A percentile compares a stretch with the other conserved stretches of the same genome.
phyloP scores from a whole-genome alignment of 2,113 vertebrate genomes.

The Cochlearius cochlearius region DNA sequence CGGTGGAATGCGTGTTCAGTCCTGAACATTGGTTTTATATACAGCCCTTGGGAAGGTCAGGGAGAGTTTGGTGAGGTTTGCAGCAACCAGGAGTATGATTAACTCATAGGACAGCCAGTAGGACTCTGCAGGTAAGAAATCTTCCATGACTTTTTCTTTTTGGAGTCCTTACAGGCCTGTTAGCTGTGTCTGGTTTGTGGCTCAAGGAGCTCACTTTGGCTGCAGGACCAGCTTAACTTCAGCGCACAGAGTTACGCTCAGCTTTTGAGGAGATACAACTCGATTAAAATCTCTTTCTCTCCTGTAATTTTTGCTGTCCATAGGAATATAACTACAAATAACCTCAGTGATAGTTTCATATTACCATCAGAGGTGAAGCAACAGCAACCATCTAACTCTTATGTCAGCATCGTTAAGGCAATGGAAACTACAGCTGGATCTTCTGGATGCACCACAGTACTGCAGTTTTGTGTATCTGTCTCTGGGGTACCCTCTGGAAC shows the following conservation, averaged over 20 bases:
- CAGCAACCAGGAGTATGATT: not conserved
- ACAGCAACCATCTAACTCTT: too few species aligned
- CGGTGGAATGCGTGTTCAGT: not conserved
- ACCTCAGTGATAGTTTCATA: not conserved
- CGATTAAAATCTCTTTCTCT: not conserved
- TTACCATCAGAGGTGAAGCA: not conserved
- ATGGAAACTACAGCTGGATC: not conserved
- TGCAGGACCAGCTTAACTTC: not conserved
- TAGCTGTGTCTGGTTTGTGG: not conserved
- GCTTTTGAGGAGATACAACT: not conserved
- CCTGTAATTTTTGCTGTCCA: not conserved
- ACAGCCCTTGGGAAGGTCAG: not conserved
- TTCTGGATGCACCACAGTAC: too few species aligned
- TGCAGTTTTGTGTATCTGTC: too few species aligned
- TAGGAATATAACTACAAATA: not conserved
- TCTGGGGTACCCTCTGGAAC: not conserved
- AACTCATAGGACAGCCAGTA: not conserved
- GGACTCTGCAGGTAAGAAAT: not conserved
- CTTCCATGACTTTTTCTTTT: not conserved
- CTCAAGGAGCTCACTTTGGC: not conserved
- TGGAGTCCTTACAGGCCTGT: not conserved
- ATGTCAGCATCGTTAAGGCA: not conserved
- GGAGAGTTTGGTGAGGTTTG: not conserved
- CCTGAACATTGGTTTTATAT: not conserved
- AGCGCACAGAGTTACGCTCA: not conserved